Evolutionary conservation across 1,140 invertebrate species (phyloP), one percentile per base, ranked within the genome.

Genomic region (Camponotus pennsylvanicus): DNA sequence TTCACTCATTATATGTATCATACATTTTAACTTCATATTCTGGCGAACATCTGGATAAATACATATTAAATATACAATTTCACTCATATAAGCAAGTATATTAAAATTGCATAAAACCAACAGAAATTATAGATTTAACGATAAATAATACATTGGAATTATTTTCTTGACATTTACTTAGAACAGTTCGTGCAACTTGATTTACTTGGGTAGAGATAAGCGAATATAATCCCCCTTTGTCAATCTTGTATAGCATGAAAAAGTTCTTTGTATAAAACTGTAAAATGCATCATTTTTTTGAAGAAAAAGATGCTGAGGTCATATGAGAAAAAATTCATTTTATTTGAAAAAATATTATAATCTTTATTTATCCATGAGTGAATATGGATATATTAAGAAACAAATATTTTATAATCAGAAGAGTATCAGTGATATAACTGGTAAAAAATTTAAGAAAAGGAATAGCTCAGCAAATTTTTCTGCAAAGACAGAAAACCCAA

Each of bases 61-160:
- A 90, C 59, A 76, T 70, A 79, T 90, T 86, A 88, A 91, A 89
- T 91, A 91, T 91, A 91, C 89, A 91, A 63, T 91, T 89, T 89
- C 73, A 91, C 90, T 91, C 55, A 83, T 87, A 87, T 66, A 90
- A 90, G 86, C 88, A 90, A 90, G 34, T 89, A 87, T 75, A 71
- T 85, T 90, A 85, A 90, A 89, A 90, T 67, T 90, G 89, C 89
- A 85, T 85, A 87, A 85, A 55, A 64, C 82, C 66, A 90, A 87
- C 59, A 90, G 21, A 90, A 87, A 76, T 83, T 42, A 87, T 87
- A 87, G 79, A 90, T 90, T 85, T 85, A 88, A 90, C 69, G 21
- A 87, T 89, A 89, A 90, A 90, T 90, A 90, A 85, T 90, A 90
- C 89, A 90, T 71, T 89, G 85, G 88, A 89, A 90, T 90, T 88